Evolutionary conservation across 2,888 invertebrate species (phyloP), one percentile per base, ranked within the genome.

Genomic region (Alentia gelatinosa): DNA sequence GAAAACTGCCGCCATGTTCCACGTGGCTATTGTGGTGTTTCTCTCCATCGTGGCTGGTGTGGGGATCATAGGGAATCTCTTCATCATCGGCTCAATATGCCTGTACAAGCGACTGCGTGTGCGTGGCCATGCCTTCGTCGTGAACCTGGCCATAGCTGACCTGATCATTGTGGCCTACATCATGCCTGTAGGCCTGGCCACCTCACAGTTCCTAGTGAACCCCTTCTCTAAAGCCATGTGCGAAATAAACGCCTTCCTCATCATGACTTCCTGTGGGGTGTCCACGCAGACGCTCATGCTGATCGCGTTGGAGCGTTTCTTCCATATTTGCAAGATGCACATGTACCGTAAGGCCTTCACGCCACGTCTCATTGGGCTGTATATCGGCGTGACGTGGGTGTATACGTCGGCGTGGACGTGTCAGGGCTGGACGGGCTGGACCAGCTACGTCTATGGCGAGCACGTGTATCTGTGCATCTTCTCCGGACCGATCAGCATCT

Each of bases 91-190:
- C 3, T 90, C 91, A 3, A 91, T 91, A n/a, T 90, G 90, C 56
- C 37, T 91, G 23, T 40, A 83, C 26, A 47, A 68, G 42, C 40
- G 84, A 37, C 91, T 92, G 19, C 91, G 91, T 12, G 84, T 91
- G 37, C 89, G 90, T 26, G 91, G 91, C 33, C 89, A 92, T 40
- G 92, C 63, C 42, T 91, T 92, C 89, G 50, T 91, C 47, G 90
- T 92, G 39, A 92, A 92, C 68, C 75, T 92, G 12, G 92, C 92
- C 35, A 40, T 91, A 9, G 91, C 92, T 30, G 92, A 92, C 89
- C 68, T 92, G 23, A n/a, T 91, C 68, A 74, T 91, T 37, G 90
- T 91, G 33, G 89, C 89, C 23, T 92, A 92, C 89, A 90, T 91
- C 84, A 92, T 92, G 91, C 92, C 92, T 7, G 40, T 90, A 15